Evolutionary conservation across 2,888 invertebrate genomes (phyloP).

Genomic region (Apantesis nais): DNA sequence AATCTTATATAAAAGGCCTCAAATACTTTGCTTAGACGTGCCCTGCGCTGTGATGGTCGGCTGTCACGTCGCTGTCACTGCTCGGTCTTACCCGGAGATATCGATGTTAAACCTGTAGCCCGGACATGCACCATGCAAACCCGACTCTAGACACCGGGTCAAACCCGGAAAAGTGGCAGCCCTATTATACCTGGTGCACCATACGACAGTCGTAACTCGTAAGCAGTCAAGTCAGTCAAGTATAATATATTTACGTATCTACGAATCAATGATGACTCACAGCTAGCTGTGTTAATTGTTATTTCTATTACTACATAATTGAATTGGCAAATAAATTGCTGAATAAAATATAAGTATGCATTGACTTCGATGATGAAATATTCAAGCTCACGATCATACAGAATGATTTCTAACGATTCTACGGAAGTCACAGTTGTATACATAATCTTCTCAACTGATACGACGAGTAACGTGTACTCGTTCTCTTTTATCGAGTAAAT

Average conservation of each 20-base stretch:
- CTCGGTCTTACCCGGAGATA: too few species aligned
- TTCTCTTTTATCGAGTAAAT: background rate
- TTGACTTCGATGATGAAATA: background rate
- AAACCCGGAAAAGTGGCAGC: too few species aligned
- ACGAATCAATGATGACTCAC: background rate
- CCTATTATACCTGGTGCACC: background rate
- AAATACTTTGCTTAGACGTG: too few species aligned
- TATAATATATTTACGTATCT: background rate
- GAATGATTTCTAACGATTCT: background rate
- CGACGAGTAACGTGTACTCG: background rate
- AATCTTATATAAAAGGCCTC: too few species aligned
- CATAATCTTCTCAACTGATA: background rate
- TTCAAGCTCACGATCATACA: background rate
- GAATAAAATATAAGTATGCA: slow-evolving; percentile 3
- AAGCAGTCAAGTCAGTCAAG: background rate
- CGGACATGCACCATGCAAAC: too few species aligned
- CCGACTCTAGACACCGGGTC: too few species aligned
- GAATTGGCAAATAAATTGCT: background rate
- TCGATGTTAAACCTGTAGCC: too few species aligned
- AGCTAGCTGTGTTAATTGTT: background rate
- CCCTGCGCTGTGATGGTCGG: too few species aligned
- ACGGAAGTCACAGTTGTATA: background rate
- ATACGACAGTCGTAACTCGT: background rate
- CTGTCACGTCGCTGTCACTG: too few species aligned
- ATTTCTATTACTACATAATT: background rate